Conservation (phyloP, 2,888 invertebrate genomes). For the Leptinotarsa juncta region DNA sequence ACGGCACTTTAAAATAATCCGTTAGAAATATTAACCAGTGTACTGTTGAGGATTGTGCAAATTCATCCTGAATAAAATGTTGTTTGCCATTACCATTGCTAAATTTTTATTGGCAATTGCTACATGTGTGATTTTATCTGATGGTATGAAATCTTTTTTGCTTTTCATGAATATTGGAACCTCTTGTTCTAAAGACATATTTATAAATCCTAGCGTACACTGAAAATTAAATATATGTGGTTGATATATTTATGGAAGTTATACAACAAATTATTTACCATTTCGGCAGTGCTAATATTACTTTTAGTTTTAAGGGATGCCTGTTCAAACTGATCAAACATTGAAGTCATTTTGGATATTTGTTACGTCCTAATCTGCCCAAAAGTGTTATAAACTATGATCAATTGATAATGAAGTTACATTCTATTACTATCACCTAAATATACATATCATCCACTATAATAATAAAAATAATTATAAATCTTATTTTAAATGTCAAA, state of each 20-base stretch:
- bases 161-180: conserved; percentile 89
- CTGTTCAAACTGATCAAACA: conserved; percentile 87
- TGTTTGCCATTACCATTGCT: conserved; percentile 86
- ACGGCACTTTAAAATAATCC: background rate
- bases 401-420: no score
- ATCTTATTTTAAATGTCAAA: no score
- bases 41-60: conserved; percentile 81
- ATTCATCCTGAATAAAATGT: conserved; percentile 83
- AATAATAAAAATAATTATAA: no score
- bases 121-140: conserved; percentile 83
- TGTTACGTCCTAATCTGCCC: background rate
- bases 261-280: conserved; percentile 58
- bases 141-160: conserved; percentile 83
- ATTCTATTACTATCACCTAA: background rate
- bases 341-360: conserved; percentile 75
- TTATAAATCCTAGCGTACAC: conserved; percentile 69
- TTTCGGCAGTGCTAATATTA: conserved; percentile 65
- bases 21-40: conserved; percentile 72
- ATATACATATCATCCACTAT: background rate
- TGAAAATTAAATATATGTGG: conserved; percentile 41
- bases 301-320: conserved; percentile 72
- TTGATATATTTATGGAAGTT: background rate
- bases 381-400: no score
- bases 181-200: conserved; percentile 76
- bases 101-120: conserved; percentile 85